These are phyloP conservation scores for Physeter macrocephalus DNA, from an alignment of 2,113 vertebrate genomes.

Conservation along the genomic window DNA sequence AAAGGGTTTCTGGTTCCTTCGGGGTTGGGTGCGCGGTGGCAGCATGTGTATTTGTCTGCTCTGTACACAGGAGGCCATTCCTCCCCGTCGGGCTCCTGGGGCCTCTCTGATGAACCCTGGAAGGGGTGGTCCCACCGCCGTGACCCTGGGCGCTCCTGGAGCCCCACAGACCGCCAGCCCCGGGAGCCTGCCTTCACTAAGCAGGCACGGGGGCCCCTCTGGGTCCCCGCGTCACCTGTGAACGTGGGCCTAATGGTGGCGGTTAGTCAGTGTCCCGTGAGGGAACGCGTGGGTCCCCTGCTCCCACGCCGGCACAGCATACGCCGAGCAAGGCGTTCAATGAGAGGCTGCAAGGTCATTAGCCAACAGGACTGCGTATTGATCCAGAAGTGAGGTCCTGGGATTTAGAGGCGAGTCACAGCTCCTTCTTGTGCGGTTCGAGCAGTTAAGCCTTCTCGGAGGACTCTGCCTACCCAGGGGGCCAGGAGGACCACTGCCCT, in stretches of 20 bases:
- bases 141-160: neutral
- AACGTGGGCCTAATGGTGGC: conserved; percentile 77
- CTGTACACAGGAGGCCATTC: neutral
- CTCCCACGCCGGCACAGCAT: conserved; percentile 30
- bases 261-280: conserved; percentile 83
- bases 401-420: conserved; percentile 69
- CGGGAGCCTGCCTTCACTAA: conserved; percentile 54
- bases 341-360: conserved; percentile 76
- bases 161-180: neutral
- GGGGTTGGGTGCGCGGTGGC: rapidly evolving
- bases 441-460: neutral
- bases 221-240: conserved; percentile 66
- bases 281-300: conserved; percentile 35
- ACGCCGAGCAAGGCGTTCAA: conserved; percentile 67
- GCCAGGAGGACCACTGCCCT: rapidly evolving
- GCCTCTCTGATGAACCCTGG: neutral
- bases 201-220: conserved; percentile 49
- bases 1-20: too few species aligned
- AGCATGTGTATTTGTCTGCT: neutral
- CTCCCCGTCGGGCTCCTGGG: neutral
- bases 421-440: neutral
- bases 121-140: neutral
- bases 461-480: neutral
- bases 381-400: conserved; percentile 63
- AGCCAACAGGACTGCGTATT: conserved; percentile 73